A percentile compares a stretch with the other conserved stretches of the same genome.
Conservation (phyloP, 2,888 invertebrate species). For the Achlya flavicornis region DNA sequence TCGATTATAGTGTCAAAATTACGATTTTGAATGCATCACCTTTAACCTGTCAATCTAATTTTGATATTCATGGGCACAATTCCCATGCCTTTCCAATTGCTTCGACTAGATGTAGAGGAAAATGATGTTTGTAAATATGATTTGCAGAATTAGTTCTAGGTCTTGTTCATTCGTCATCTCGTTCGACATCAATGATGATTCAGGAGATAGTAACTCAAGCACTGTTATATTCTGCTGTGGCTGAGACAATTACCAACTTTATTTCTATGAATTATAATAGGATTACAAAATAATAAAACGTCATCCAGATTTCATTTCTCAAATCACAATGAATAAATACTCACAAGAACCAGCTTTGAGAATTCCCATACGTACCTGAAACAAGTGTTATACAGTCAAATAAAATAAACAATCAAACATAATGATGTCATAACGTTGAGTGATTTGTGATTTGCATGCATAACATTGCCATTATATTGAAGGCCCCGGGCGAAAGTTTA, state of each 20-base stretch:
- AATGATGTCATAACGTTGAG: constrained; percentile 53
- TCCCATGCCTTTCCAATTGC: constrained; percentile 18
- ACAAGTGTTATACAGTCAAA: constrained; percentile 34
- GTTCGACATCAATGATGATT: no score
- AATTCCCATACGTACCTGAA: constrained; percentile 60
- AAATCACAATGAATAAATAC: not conserved
- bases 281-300: no score
- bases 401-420: constrained; percentile 34
- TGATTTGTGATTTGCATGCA: constrained; percentile 48
- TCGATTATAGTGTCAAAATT: no score
- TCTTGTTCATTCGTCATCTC: not conserved
- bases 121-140: constrained; percentile 17
- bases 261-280: no score
- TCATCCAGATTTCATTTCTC: not conserved
- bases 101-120: constrained; percentile 40
- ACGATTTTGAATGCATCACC: no score
- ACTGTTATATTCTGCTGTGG: no score
- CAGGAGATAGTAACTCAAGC: no score
- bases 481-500: constrained; percentile 73
- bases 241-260: no score
- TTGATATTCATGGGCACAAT: constrained; percentile 63
- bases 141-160: constrained; percentile 16
- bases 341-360: constrained; percentile 17
- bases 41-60: constrained; percentile 65
- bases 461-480: constrained; percentile 61